Evolutionary conservation across 2,113 vertebrate species (phyloP).

Genomic region (Sylvia atricapilla): DNA sequence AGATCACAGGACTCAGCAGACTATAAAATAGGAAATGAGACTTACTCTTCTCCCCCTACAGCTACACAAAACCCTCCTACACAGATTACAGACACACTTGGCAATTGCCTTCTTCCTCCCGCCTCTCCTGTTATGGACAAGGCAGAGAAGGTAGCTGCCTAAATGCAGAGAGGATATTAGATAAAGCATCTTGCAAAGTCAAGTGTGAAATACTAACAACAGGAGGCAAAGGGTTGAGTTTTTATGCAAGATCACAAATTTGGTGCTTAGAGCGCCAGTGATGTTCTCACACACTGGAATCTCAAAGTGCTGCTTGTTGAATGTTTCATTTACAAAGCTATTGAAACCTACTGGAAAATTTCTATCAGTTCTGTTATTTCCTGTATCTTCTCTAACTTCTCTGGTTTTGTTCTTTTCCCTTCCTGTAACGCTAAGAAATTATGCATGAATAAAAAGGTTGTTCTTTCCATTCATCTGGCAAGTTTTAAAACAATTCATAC

Average conservation of each 20-base stretch:
- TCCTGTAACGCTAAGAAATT: neutral
- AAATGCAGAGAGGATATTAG: constrained; percentile 25
- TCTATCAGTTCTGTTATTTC: neutral
- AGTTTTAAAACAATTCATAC: constrained; percentile 14
- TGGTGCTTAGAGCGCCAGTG: neutral
- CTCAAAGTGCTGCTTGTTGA: constrained; percentile 10
- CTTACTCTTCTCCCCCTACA: constrained; percentile 42
- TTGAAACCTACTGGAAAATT: neutral
- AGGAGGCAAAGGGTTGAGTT: constrained; percentile 26
- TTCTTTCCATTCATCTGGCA: constrained; percentile 2
- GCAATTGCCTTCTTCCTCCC: constrained; percentile 45
- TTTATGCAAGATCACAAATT: constrained; percentile 62
- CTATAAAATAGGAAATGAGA: constrained; percentile 66
- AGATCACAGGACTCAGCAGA: constrained; percentile 54
- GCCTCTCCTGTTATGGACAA: neutral
- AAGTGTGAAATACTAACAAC: constrained; percentile 62
- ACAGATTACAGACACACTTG: constrained; percentile 15
- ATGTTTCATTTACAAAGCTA: constrained; percentile 29
- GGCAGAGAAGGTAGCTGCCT: constrained; percentile 22
- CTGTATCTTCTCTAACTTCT: neutral
- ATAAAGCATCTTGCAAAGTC: constrained; percentile 49
- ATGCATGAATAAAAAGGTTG: constrained; percentile 15
- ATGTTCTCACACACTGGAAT: neutral
- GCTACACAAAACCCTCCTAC: constrained; percentile 53
- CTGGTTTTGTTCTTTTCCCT: neutral